Base-by-base conservation (phyloP, 2,797 vertebrate genomes). In the Trachurus trachurus region DNA sequence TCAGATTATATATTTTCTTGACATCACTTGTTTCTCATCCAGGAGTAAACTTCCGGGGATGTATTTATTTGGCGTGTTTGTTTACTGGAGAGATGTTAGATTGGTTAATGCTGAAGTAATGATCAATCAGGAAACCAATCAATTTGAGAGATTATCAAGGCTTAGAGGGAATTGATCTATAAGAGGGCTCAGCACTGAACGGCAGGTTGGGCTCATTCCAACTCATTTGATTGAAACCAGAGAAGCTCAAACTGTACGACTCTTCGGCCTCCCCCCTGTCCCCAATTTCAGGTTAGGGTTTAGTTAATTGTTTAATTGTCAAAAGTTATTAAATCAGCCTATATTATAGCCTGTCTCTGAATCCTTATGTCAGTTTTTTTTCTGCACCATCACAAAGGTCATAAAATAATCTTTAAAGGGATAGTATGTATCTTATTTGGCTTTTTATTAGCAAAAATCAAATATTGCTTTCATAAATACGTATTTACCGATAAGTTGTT, bases 161-260 rank as follows among this genome's bases (percentile, higher is more conserved):
- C 85, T 92, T 74, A 80, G 71, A 84, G 76, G 83, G 66, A 84
- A 91, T 91, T 91, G 90, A 92, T 93, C 86, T 82, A 86, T 82
- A 84, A 81, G 69, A 68, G 53, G 84, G 83, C 59, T 77, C 34
- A 10, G 76, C 40, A 40, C 71, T 83, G 72, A 87, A 60, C 42
- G 65, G 71, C 81, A 88, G 67, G 69, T 86, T 78, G 69, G 76
- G 77, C 70, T 85, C 66, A 56, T 76, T 85, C 69, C 82, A 78
- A 44, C 49, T 82, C 70, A 90, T 89, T 72, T 87, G 78, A 88
- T 61, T 88, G 72, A 88, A 94, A 92, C 88, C 80, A 89, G 76
- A 82, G 74, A 42, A 65, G 74, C 78, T 81, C 64, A 78, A 61
- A 86, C 58, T 73, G 62, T 44, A 71, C 11, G 2, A 54, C 60